Evolutionary conservation across 2,113 vertebrate genomes (phyloP).

Genomic region (Erinaceus europaeus): DNA sequence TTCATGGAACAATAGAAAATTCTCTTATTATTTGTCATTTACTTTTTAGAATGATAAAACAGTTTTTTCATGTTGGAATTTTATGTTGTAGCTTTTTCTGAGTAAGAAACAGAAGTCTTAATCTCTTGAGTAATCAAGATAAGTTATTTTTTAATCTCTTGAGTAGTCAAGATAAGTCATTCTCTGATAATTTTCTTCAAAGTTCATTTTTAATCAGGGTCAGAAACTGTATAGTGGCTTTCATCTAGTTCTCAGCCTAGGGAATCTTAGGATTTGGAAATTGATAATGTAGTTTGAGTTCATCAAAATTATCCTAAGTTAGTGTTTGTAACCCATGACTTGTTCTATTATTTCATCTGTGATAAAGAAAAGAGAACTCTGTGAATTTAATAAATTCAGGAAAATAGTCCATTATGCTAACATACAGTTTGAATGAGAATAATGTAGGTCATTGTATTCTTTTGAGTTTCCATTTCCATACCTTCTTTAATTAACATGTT

Average conservation of each 20-base stretch:
- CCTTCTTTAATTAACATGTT: conserved; percentile 6
- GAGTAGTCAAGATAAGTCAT: no score
- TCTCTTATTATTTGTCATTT: conserved; percentile 11
- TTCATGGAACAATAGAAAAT: no score
- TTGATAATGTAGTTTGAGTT: neutral
- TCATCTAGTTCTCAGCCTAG: neutral
- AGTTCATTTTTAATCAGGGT: conserved; percentile 31
- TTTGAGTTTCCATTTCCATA: conserved; percentile 3
- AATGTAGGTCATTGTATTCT: conserved; percentile 17
- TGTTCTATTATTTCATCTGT: neutral
- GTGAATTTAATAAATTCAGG: neutral
- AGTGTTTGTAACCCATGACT: neutral
- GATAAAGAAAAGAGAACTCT: conserved; percentile 11
- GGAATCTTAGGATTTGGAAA: conserved; percentile 9
- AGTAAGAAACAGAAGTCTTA: neutral
- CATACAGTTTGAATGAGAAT: conserved; percentile 1
- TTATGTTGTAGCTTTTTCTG: neutral
- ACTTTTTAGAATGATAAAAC: conserved; percentile 19
- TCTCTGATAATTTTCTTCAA: no score
- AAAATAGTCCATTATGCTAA: neutral
- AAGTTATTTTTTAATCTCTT: conserved; percentile 36
- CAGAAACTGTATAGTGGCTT: neutral
- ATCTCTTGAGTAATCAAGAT: neutral
- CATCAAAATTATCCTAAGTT: neutral
- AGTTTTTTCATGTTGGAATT: conserved; percentile 18